Evolutionary conservation across 2,888 invertebrate species (phyloP).

Genomic region (Meghimatium bilineatum): DNA sequence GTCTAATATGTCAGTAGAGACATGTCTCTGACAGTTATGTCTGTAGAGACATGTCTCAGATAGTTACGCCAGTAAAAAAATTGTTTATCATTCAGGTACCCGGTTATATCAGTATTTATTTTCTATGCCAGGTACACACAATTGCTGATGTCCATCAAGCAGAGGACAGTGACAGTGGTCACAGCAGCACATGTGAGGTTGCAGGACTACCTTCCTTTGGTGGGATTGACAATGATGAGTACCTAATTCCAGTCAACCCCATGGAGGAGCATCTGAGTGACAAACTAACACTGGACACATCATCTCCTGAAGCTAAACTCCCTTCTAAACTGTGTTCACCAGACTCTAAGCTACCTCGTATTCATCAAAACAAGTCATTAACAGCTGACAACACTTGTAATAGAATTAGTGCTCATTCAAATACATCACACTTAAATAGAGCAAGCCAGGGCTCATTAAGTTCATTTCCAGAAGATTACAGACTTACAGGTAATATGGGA

Average conservation of each 20-base stretch:
- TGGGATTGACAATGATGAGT: slow-evolving; percentile 63
- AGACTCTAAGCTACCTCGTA: neutral
- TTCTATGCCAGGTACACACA: slow-evolving; percentile 54
- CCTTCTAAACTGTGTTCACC: neutral
- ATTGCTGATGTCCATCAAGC: slow-evolving; percentile 65
- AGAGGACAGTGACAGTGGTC: slow-evolving; percentile 70
- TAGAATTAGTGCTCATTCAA: neutral
- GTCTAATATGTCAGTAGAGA: no score
- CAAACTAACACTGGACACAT: neutral
- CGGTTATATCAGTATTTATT: no score
- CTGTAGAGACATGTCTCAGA: no score
- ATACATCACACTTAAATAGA: neutral
- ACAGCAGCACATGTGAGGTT: slow-evolving; percentile 67
- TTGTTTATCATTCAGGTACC: no score
- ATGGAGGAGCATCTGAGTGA: neutral
- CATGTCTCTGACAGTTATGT: neutral
- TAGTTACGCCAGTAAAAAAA: no score
- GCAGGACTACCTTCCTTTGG: slow-evolving; percentile 1
- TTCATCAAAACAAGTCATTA: neutral
- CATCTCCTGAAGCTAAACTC: neutral
- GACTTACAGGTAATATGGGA: neutral
- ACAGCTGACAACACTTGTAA: neutral
- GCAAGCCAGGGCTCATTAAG: neutral
- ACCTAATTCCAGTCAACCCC: slow-evolving; percentile 61
- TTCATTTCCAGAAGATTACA: slow-evolving; percentile 24